phyloP scores from a whole-genome alignment of 2,888 invertebrate species.

The Acleris laterana region DNA sequence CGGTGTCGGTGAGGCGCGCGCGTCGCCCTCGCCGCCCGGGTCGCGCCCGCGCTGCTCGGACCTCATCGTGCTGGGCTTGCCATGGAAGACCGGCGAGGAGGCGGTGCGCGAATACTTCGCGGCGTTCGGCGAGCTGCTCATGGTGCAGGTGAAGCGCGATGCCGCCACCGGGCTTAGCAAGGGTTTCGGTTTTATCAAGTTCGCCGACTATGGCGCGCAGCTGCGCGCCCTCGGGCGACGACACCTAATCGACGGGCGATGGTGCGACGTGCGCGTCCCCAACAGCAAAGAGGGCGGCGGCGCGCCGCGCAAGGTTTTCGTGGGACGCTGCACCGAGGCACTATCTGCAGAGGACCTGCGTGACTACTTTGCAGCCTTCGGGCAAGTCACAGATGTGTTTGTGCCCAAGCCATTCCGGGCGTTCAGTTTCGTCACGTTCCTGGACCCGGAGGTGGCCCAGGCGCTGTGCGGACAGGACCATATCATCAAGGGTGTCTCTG shows the following conservation, averaged over 20 bases:
- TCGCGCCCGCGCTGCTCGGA: constrained; percentile 86
- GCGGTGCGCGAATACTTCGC: constrained; percentile 89
- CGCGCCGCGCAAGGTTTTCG: constrained; percentile 91
- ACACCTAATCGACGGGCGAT: constrained; percentile 88
- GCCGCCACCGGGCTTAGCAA: constrained; percentile 86
- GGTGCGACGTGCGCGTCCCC: constrained; percentile 89
- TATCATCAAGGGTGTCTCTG: constrained; percentile 93
- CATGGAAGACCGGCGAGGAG: constrained; percentile 91
- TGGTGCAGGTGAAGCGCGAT: constrained; percentile 85
- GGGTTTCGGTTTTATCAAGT: constrained; percentile 90
- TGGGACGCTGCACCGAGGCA: constrained; percentile 92
- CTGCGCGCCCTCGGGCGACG: constrained; percentile 86
- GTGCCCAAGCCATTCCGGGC: constrained; percentile 94
- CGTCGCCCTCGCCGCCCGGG: constrained; percentile 65
- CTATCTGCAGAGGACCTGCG: constrained; percentile 91
- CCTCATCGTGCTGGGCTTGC: constrained; percentile 90
- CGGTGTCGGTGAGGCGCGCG: constrained; percentile 93
- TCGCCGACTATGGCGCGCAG: constrained; percentile 87
- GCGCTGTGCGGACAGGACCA: constrained; percentile 92
- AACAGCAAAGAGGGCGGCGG: constrained; percentile 88
- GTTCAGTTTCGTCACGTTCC: constrained; percentile 93
- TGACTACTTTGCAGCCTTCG: constrained; percentile 90
- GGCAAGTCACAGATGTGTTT: constrained; percentile 94
- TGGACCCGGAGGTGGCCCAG: constrained; percentile 91
- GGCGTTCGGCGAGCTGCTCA: constrained; percentile 87